Evolutionary conservation across 2,113 vertebrate genomes (phyloP).

Genomic region (Ornithorhynchus anatinus): DNA sequence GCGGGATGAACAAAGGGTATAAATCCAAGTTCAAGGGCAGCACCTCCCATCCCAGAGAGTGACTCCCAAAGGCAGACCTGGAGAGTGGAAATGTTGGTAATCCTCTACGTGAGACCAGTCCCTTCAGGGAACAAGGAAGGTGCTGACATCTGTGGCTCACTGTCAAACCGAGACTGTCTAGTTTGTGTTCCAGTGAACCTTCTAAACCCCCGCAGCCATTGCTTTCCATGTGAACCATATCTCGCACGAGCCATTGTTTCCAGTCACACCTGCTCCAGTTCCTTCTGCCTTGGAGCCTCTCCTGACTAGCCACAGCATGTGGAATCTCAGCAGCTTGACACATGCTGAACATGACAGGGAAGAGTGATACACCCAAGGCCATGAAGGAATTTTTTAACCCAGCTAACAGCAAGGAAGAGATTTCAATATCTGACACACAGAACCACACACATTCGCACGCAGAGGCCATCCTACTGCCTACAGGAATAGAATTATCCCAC

Average conservation of each 20-base stretch:
- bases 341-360: slow-evolving; percentile 16
- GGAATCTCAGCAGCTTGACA: slow-evolving; percentile 13
- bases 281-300: not conserved
- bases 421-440: not conserved
- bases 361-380: slow-evolving; percentile 35
- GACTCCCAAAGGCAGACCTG: too few species aligned
- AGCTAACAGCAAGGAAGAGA: slow-evolving; percentile 10
- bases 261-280: slow-evolving; percentile 50
- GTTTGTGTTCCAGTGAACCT: slow-evolving; percentile 9
- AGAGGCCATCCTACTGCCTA: not conserved
- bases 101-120: too few species aligned
- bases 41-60: too few species aligned
- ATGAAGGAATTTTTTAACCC: slow-evolving; percentile 36
- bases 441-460: not conserved
- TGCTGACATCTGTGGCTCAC: not conserved
- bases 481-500: not conserved
- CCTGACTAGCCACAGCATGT: not conserved
- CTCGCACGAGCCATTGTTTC: not conserved
- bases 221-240: slow-evolving; percentile 26
- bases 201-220: slow-evolving; percentile 23
- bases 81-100: too few species aligned
- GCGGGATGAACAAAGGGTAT: too few species aligned
- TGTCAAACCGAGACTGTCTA: slow-evolving; percentile 31
- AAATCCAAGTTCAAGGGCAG: too few species aligned
- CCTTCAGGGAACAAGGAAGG: rapidly evolving